Evolutionary conservation across 2,797 vertebrate genomes (phyloP).

Genomic region (Sylvia borin): DNA sequence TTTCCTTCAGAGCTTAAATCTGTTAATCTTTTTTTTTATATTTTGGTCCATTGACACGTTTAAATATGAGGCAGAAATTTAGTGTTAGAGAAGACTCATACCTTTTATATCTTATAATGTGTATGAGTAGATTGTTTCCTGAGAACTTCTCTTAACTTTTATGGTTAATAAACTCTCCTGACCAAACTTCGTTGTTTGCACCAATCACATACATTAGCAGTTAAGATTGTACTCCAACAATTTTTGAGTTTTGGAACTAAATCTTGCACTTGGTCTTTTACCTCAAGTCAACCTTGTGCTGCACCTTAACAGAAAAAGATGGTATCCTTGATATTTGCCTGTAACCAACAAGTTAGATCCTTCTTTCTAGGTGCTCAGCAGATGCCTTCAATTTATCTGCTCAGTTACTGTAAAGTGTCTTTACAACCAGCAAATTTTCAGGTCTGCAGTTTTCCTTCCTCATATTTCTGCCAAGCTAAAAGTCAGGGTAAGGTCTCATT

Average conservation of each 20-base stretch:
- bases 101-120: not conserved
- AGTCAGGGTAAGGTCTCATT: not conserved
- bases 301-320: not conserved
- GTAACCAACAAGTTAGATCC: not conserved
- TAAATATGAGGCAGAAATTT: not conserved
- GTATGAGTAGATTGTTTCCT: not conserved
- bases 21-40: not conserved
- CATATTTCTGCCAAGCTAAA: not conserved
- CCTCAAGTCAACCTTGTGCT: not conserved
- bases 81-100: not conserved
- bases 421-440: not conserved
- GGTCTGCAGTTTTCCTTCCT: not conserved
- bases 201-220: not conserved
- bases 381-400: not conserved
- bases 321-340: not conserved
- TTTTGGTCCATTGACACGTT: not conserved
- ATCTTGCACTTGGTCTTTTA: not conserved
- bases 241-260: not conserved
- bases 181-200: not conserved
- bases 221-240: not conserved
- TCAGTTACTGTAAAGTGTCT: not conserved
- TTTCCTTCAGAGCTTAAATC: not conserved
- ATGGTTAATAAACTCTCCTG: not conserved
- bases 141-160: not conserved
- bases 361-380: not conserved